These are phyloP conservation scores for Grammomys surdaster DNA, from an alignment of 2,113 vertebrate species.

Conservation along the genomic window DNA sequence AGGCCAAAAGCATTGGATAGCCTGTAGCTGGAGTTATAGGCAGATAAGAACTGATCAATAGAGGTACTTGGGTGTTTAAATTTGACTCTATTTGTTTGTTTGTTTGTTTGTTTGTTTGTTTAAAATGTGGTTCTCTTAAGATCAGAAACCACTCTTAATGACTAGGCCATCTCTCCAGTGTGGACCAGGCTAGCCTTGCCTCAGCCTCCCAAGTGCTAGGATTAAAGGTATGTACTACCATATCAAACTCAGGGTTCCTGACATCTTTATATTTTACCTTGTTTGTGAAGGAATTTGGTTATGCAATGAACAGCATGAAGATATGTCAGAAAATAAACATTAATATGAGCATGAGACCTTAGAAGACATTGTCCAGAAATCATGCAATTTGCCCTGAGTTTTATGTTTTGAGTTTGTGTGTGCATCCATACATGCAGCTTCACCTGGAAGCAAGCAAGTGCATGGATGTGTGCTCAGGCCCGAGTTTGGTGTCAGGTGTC, in stretches of 20 bases:
- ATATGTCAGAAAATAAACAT: background rate
- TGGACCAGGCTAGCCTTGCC: background rate
- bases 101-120: no score
- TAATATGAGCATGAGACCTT: conserved; percentile 19
- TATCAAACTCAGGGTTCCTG: no score
- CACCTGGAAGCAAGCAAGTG: no score
- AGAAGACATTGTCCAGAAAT: background rate
- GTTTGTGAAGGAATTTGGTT: background rate
- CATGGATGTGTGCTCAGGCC: no score
- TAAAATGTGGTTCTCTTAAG: background rate
- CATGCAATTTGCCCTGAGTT: background rate
- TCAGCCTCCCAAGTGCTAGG: background rate
- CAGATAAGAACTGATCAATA: background rate
- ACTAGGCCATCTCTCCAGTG: no score
- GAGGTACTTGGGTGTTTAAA: background rate
- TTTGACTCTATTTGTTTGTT: background rate
- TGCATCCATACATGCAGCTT: background rate
- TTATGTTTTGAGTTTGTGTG: background rate
- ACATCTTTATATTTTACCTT: background rate
- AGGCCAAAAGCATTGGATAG: no score
- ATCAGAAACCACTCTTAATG: background rate
- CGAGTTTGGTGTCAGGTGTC: background rate
- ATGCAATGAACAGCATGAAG: background rate
- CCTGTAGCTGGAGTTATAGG: no score
- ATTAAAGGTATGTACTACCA: background rate